phyloP scores from a whole-genome alignment of 2,888 invertebrate species.

The Idaea dimidiata region DNA sequence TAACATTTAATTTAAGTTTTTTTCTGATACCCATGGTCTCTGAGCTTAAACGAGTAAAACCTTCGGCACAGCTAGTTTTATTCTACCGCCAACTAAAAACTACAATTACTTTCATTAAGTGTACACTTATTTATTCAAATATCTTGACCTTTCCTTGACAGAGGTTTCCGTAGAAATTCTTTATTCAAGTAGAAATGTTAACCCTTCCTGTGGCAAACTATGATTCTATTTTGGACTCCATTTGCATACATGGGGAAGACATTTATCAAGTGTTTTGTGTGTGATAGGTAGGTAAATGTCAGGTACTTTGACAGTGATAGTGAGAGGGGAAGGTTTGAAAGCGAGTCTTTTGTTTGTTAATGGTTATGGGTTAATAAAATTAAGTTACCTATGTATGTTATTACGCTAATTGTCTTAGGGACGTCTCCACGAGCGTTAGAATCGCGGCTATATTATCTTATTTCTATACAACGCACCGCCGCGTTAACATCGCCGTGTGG shows the following conservation, averaged over 20 bases:
- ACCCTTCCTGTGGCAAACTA: conserved; percentile 36
- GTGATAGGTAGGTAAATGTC: background rate
- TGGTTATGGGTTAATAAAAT: background rate
- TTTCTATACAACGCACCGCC: too few relatives aligned
- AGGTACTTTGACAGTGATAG: background rate
- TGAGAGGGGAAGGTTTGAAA: background rate
- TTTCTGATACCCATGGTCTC: too few relatives aligned
- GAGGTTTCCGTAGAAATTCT: conserved; percentile 11
- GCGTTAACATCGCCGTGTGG: too few relatives aligned
- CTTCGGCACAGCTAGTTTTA: too few relatives aligned
- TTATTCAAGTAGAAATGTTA: conserved; percentile 34
- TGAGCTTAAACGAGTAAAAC: too few relatives aligned
- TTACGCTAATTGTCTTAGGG: background rate
- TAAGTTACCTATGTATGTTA: background rate
- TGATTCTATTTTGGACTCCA: conserved; percentile 32
- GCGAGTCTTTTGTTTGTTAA: background rate
- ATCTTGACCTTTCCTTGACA: conserved; percentile 16
- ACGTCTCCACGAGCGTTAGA: too few relatives aligned
- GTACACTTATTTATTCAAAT: background rate
- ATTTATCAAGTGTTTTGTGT: conserved; percentile 5
- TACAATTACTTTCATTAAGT: background rate
- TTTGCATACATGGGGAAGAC: conserved; percentile 28
- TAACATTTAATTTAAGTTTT: too few relatives aligned
- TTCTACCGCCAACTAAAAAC: background rate
- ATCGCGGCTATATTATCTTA: too few relatives aligned